These are phyloP conservation scores for Anastatus disparis DNA, from an alignment of 1,140 invertebrate species.

Conservation along the genomic window DNA sequence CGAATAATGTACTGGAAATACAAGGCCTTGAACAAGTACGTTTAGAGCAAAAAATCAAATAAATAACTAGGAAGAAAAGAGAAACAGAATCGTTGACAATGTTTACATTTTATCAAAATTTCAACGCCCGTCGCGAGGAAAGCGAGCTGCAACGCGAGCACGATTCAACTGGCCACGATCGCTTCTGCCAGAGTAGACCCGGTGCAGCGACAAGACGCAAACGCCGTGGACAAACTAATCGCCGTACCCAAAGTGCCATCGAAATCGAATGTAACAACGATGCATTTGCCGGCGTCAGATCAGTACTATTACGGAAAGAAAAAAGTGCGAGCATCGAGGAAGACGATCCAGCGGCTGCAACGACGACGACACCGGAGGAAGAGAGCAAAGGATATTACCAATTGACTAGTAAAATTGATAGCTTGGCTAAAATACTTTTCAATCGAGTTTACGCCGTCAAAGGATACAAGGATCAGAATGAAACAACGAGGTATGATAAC, in stretches of 20 bases:
- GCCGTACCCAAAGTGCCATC: slow-evolving; percentile 76
- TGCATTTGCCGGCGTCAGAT: slow-evolving; percentile 71
- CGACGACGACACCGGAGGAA: neutral
- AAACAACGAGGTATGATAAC: slow-evolving; percentile 56
- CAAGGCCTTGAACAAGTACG: neutral
- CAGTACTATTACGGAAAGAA: slow-evolving; percentile 55
- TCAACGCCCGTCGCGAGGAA: slow-evolving; percentile 73
- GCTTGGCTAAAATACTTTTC: slow-evolving; percentile 61
- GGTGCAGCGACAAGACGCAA: slow-evolving; percentile 69
- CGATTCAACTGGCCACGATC: slow-evolving; percentile 78
- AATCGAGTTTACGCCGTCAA: slow-evolving; percentile 59
- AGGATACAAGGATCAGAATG: slow-evolving; percentile 53
- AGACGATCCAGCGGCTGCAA: slow-evolving; percentile 11
- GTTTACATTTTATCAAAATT: slow-evolving; percentile 82
- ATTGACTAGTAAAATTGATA: slow-evolving; percentile 62
- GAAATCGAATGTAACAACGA: slow-evolving; percentile 75
- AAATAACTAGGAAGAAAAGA: no score
- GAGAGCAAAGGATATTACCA: slow-evolving; percentile 52
- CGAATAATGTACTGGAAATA: neutral
- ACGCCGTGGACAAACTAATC: slow-evolving; percentile 66
- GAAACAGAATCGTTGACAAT: slow-evolving; percentile 61
- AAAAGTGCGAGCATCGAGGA: slow-evolving; percentile 63
- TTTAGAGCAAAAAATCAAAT: no score
- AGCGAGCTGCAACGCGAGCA: slow-evolving; percentile 69
- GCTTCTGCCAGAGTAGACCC: slow-evolving; percentile 77